Base-by-base conservation (phyloP, 1,140 invertebrate genomes). In the Drosophila mauritiana region DNA sequence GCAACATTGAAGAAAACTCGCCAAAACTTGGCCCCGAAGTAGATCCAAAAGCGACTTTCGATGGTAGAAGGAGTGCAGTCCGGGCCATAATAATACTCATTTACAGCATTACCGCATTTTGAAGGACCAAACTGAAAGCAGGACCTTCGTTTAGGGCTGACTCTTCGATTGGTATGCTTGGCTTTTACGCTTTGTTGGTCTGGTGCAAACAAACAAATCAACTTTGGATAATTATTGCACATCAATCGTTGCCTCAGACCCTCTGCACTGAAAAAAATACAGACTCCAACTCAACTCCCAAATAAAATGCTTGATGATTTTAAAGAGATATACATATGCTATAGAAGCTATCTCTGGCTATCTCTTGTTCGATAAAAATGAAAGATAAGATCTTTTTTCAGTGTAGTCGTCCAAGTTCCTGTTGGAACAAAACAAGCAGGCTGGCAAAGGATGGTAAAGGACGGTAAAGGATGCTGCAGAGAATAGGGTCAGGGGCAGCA, bases 211-310 rank as follows among this genome's bases (percentile, higher is more conserved):
- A 91, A 91, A 91, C 83, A 91, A 90, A 91, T 88, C 88, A 91
- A 91, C 88, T 91, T 91, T 88, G 83, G 89, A 91, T 91, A 91
- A 91, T 88, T 88, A 91, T 90, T 90, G 88, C 78, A 88, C 80
- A 91, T 91, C 89, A 89, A 84, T 91, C 83, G 80, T 80, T 55
- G 61, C 67, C 53, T 34, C 59, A 27, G 22, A 49, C n/a, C 25
- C 25, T 45, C 34, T 17, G 15, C 64, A 64, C 54, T 25, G 10
- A 4, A 15, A 37, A 10, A 20, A 0, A 5, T 4, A 0, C 0
- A 2, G 10, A 13, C 13, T 10, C 7, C 15, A 17, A 0, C 10
- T 8, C n/a, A 31, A 31, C 31, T 31, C 0, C 2, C 7, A 10
- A 3, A 31, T 10, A 31, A 31, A 10, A 31, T 31, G 3, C 1